These are phyloP conservation scores for Tribolium madens DNA, from an alignment of 1,140 invertebrate genomes.

Conservation along the genomic window DNA sequence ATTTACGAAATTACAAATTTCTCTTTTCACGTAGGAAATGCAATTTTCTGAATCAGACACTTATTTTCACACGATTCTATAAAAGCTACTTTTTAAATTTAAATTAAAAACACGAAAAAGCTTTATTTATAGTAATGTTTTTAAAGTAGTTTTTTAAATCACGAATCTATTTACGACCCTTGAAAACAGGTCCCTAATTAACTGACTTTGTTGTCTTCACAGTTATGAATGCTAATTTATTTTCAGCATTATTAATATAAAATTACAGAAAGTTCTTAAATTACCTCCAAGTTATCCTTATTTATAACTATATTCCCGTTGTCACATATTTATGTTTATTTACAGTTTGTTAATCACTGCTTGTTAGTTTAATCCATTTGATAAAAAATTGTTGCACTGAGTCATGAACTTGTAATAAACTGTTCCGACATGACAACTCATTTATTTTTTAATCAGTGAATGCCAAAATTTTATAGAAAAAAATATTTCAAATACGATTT, in stretches of 20 bases:
- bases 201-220: neutral
- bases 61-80: neutral
- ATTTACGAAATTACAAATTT: neutral
- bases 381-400: neutral
- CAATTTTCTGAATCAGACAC: neutral
- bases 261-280: neutral
- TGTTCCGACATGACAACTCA: too few relatives aligned
- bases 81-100: neutral
- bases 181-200: neutral
- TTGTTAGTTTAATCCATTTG: neutral
- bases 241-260: neutral
- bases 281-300: neutral
- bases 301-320: neutral
- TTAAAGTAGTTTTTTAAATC: neutral
- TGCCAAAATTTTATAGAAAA: too few relatives aligned
- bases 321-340: neutral
- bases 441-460: too few relatives aligned
- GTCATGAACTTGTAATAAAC: neutral
- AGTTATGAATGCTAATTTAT: neutral
- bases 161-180: too few relatives aligned
- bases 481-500: too few relatives aligned
- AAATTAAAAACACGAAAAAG: neutral
- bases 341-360: neutral
- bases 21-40: neutral
- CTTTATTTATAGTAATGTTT: neutral